A percentile compares a stretch with the other conserved stretches of the same genome.
Conservation (phyloP, 2,888 invertebrate species). For the Myopa tessellatipennis region DNA sequence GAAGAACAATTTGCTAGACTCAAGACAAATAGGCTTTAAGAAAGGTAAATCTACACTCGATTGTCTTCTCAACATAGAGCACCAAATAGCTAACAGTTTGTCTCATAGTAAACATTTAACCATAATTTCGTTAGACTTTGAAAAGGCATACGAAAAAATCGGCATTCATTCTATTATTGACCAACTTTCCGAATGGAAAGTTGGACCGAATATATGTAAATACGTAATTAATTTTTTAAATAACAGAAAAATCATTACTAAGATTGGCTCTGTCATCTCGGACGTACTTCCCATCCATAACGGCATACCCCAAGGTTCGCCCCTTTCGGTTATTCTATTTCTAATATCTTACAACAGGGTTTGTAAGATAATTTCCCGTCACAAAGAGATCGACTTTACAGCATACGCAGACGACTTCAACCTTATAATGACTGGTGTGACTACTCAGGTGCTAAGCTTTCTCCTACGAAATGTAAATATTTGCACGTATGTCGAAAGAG, state of each 20-base stretch:
- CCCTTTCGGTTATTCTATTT: constrained; percentile 23
- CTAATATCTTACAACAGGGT: constrained; percentile 26
- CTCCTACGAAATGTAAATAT: constrained; percentile 22
- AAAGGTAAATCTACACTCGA: constrained; percentile 27
- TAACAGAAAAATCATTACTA: constrained; percentile 3
- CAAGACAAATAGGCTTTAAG: constrained; percentile 34
- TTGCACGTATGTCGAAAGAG: constrained; percentile 26
- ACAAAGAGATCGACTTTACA: constrained; percentile 4
- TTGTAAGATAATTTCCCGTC: neutral
- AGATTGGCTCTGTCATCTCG: neutral
- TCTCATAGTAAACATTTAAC: constrained; percentile 5
- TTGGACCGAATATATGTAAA: constrained; percentile 20
- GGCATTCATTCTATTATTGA: constrained; percentile 24
- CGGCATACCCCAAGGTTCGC: constrained; percentile 27
- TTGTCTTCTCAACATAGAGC: neutral
- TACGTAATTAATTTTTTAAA: constrained; percentile 7
- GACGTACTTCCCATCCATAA: neutral
- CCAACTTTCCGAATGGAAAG: constrained; percentile 19
- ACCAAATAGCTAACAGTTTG: neutral
- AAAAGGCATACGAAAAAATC: constrained; percentile 32
- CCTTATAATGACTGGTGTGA: constrained; percentile 11
- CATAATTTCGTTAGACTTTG: constrained; percentile 22
- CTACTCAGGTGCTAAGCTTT: constrained; percentile 22
- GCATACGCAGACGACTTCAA: constrained; percentile 32
- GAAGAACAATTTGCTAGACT: constrained; percentile 35